Evolutionary conservation across 2,113 vertebrate genomes (phyloP), one percentile per base, ranked within the genome.

Genomic region (Chlamydotis undulata): DNA sequence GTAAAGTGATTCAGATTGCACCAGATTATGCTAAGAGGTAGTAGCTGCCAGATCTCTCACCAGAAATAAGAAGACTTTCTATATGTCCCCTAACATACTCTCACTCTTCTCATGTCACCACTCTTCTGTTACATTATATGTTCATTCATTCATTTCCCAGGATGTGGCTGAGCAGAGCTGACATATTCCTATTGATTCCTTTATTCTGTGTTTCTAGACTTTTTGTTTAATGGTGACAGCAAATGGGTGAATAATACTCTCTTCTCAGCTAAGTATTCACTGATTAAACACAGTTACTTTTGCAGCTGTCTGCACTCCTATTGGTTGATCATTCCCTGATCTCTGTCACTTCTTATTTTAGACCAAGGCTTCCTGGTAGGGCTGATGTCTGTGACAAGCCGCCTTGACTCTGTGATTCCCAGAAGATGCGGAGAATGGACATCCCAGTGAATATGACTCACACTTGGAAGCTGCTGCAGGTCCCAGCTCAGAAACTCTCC

Each of bases 391-490:
- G 17, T 86, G 59, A 86, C 86, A 81, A 90, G 37, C 7, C 19
- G 88, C 67, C 43, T 70, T 74, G 55, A 92, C 63, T 74, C 64
- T 61, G 5, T 76, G 29, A 77, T 95, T 96, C 88, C 88, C 92
- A 96, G 94, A 95, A 96, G 91, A 83, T 16, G n/a, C 2, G 3
- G 47, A 80, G 67, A 95, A 80, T n/a, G 50, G 79, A 83, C 41
- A 88, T 35, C 26, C 39, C 63, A 77, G 47, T 73, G 81, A 80
- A 18, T 80, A 69, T 94, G 93, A 95, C 63, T 95, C 90, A 93
- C 3, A 0, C 55, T 86, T 95, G 71, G 92, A 88, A 95, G 29
- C 33, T 74, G 39, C 65, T 90, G 41, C 59, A 83, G 71, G 67
- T 86, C 45, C n/a, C 14, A 0, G n/a, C 64, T 80, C 63, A 88